phyloP scores from a whole-genome alignment of 1,140 invertebrate species.

The Drosophila asahinai region DNA sequence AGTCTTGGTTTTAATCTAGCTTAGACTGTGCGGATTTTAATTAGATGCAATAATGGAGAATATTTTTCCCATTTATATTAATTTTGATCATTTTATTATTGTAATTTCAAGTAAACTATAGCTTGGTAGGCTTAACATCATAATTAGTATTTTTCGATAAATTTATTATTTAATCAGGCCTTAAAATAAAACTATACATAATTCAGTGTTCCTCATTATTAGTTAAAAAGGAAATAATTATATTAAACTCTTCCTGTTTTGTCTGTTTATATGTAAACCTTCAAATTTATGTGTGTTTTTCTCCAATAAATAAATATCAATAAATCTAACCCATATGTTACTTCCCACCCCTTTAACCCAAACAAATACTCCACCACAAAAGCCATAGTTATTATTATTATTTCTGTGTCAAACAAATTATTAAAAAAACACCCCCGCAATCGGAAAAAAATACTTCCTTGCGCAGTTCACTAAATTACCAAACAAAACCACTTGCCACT shows the following conservation, averaged over 20 bases:
- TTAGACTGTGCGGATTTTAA: neutral
- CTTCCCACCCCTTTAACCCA: too few relatives aligned
- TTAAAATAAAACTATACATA: too few relatives aligned
- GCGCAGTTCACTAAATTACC: constrained; percentile 31
- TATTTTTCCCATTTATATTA: too few relatives aligned
- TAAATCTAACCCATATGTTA: neutral
- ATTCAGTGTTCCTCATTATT: too few relatives aligned
- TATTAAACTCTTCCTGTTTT: neutral
- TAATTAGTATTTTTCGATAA: too few relatives aligned
- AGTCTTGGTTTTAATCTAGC: constrained; percentile 22
- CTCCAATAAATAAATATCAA: neutral
- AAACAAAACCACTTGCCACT: constrained; percentile 33
- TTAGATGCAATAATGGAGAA: neutral
- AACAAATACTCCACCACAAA: neutral
- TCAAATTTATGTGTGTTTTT: neutral
- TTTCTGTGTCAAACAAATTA: constrained; percentile 19
- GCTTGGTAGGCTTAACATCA: too few relatives aligned
- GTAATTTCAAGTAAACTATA: too few relatives aligned
- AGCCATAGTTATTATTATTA: neutral
- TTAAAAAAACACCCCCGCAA: constrained; percentile 24
- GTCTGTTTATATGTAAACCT: neutral
- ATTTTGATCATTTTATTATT: too few relatives aligned
- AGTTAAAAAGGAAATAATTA: too few relatives aligned
- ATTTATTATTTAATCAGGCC: too few relatives aligned
- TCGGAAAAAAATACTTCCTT: neutral